Conservation (phyloP, 2,797 vertebrate species). For the Peromyscus nudipes region DNA sequence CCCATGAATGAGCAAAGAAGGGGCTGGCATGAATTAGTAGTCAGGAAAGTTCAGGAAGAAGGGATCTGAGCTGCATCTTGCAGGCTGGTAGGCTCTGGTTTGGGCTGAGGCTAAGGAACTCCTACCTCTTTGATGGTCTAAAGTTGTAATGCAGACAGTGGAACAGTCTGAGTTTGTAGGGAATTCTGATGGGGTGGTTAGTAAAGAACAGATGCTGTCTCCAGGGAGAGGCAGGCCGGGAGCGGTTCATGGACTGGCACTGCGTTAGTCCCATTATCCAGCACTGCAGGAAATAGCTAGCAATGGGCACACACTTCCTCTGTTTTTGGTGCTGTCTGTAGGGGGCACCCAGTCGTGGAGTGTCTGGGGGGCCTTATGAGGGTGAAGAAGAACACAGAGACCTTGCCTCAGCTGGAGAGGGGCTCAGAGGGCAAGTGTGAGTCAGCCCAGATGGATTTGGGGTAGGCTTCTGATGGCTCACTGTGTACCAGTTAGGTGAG, state of each 20-base stretch:
- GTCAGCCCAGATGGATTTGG: background rate
- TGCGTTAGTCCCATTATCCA: background rate
- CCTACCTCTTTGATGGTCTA: rapidly evolving
- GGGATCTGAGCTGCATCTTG: too few species aligned
- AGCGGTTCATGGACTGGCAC: background rate
- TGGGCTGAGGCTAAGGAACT: background rate
- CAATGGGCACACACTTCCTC: background rate
- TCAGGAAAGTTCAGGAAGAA: background rate
- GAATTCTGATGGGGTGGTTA: too few species aligned
- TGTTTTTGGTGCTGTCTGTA: rapidly evolving
- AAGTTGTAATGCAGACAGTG: rapidly evolving
- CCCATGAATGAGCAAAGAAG: rapidly evolving
- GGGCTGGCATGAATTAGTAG: rapidly evolving
- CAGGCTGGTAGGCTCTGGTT: background rate
- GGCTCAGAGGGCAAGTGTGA: background rate
- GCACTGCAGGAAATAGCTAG: rapidly evolving
- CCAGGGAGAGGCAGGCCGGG: too few species aligned
- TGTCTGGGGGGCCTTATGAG: rapidly evolving
- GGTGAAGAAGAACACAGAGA: background rate
- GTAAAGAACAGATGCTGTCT: background rate
- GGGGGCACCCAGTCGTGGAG: background rate
- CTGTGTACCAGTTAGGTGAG: too few species aligned
- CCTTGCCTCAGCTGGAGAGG: background rate
- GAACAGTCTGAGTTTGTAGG: background rate
- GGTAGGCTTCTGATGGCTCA: background rate